Percentiles rank a stretch among this genome's conserved stretches.
Evolutionary conservation across 2,113 vertebrate species (phyloP).

Genomic region (Oenanthe oenanthe): DNA sequence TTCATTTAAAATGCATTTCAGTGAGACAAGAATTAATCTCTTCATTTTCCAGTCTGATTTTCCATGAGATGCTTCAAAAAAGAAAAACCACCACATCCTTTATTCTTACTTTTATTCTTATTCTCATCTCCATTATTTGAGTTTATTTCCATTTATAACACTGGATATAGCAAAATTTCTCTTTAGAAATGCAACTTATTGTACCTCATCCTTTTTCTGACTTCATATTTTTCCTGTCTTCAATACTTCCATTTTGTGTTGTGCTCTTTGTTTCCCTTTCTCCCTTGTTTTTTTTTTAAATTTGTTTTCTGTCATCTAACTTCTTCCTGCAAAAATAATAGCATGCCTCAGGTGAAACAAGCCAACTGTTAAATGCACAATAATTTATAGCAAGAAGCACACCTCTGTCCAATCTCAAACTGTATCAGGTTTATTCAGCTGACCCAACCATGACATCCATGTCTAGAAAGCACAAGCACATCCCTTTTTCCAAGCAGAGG

Average conservation of each 20-base stretch:
- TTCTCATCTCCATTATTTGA: neutral
- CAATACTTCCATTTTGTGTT: neutral
- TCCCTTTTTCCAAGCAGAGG: neutral
- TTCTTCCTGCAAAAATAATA: neutral
- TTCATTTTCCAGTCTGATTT: neutral
- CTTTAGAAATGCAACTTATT: neutral
- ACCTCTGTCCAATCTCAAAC: neutral
- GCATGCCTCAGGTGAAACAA: neutral
- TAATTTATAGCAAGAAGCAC: neutral
- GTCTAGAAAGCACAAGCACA: accelerated
- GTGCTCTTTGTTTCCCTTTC: neutral
- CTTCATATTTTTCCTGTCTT: neutral
- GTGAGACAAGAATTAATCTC: neutral
- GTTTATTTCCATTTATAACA: neutral
- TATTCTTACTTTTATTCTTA: neutral
- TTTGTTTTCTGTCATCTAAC: neutral
- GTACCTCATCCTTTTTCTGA: neutral
- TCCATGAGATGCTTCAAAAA: neutral
- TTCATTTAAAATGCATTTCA: neutral
- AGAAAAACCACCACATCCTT: neutral
- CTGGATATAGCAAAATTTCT: neutral
- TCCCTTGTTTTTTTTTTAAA: neutral
- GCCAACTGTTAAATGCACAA: neutral
- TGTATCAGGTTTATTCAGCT: neutral
- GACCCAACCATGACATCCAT: neutral